Evolutionary conservation across 1,140 invertebrate species (phyloP).

Genomic region (Drosophila mayri): DNA sequence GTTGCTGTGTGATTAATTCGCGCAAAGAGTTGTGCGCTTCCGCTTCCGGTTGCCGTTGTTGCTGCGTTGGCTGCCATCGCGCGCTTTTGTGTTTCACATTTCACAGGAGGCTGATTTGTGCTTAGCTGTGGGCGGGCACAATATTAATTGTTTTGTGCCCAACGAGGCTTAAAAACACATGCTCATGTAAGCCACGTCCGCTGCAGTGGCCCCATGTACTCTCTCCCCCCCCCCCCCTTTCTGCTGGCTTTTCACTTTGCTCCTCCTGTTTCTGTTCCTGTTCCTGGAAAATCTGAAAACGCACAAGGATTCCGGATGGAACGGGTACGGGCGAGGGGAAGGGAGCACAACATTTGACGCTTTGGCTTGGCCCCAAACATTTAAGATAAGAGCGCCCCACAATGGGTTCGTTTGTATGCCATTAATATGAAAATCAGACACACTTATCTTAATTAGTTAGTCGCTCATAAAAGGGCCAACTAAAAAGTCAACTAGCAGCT

Average conservation of each 20-base stretch:
- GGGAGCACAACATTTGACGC: conserved; percentile 66
- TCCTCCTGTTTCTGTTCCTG: conserved; percentile 26
- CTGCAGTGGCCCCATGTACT: conserved; percentile 40
- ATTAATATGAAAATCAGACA: conserved; percentile 83
- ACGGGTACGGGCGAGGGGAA: background rate
- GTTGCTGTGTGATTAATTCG: conserved; percentile 81
- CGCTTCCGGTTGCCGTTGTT: conserved; percentile 74
- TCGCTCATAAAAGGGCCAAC: conserved; percentile 64
- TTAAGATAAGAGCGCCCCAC: conserved; percentile 75
- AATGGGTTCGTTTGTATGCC: conserved; percentile 71
- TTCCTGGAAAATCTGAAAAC: conserved; percentile 46
- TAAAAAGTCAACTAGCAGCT: conserved; percentile 40
- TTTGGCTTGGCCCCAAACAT: conserved; percentile 68
- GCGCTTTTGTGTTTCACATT: conserved; percentile 78
- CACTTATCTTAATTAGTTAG: conserved; percentile 83
- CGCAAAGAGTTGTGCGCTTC: conserved; percentile 82
- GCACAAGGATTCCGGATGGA: conserved; percentile 31
- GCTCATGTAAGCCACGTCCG: conserved; percentile 80
- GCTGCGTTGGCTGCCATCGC: conserved; percentile 30
- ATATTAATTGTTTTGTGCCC: conserved; percentile 83
- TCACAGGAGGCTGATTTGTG: conserved; percentile 75
- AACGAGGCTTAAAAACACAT: conserved; percentile 82
- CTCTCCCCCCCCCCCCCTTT: too few relatives aligned
- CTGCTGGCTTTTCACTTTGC: conserved; percentile 40
- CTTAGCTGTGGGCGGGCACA: conserved; percentile 64